Evolutionary conservation across 1,140 invertebrate species (phyloP), one percentile per base, ranked within the genome.

Genomic region (Eriosoma lanigerum): DNA sequence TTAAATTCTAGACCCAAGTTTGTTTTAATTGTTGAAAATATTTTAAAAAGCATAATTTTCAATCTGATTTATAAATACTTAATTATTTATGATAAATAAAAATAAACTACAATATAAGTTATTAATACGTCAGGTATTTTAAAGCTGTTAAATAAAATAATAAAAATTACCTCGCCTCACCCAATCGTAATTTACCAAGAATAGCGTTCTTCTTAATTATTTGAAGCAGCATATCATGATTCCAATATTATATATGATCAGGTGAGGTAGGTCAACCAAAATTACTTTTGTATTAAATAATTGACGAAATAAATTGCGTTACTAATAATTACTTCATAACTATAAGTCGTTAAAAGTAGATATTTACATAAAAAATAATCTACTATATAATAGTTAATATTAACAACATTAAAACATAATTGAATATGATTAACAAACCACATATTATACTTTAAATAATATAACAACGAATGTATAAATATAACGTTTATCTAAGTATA

Each of bases 141-240:
- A 13, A 3, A n/a, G 10, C 3, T 13, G 10, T 64, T 32, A 0
- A 44, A 46, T 0, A 66, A 1, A 12, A 46, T 32, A 29, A 62
- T 66, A 21, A 1, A 21, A 32, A 32, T 10, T 46, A 3, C n/a
- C 64, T 68, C 6, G 29, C 68, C 68, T 52, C 17, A 72, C 68
- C 68, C 68, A 52, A 72, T 72, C 68, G 46, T 52, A 72, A 19
- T 72, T 72, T 72, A 72, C 68, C 68, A 52, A 72, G 68, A 72
- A 50, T 52, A 15, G 24, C 68, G 17, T 29, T 52, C 66, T 70
- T 19, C 24, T 50, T 9, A 70, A 52, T n/a, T n/a, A n/a, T n/a
- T 48, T 17, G 24, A 72, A 72, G 46, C 13, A 9, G 26, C 68
- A 46, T 52, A 72, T 72, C 68, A 72, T 72, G 68, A 72, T 72